A percentile compares a stretch with the other conserved stretches of the same genome.
phyloP scores from a whole-genome alignment of 2,888 invertebrate species.

The Oscheius myriophilus region DNA sequence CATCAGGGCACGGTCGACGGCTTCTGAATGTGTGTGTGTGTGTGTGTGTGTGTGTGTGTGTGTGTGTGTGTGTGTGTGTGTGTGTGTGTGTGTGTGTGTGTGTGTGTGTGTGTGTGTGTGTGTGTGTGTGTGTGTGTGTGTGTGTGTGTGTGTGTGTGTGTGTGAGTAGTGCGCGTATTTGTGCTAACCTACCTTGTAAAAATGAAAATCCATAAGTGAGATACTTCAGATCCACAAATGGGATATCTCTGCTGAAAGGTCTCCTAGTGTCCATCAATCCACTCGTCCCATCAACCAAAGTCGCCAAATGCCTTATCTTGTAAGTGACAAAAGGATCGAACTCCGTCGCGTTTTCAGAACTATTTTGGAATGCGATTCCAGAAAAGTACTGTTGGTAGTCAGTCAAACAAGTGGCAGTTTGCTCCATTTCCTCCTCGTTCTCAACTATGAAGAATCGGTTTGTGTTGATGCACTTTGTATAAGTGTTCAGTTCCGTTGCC shows the following conservation, averaged over 20 bases:
- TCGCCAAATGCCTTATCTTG: constrained; percentile 61
- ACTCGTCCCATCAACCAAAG: constrained; percentile 34
- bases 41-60: no score
- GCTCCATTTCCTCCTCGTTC: neutral
- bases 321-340: constrained; percentile 46
- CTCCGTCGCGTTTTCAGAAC: constrained; percentile 34
- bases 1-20: constrained; percentile 84
- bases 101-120: no score
- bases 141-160: no score
- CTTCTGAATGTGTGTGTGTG: no score
- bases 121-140: no score
- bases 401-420: constrained; percentile 53
- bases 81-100: no score
- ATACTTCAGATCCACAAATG: constrained; percentile 75
- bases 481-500: neutral
- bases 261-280: neutral
- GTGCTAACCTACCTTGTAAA: constrained; percentile 76
- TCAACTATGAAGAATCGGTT: neutral
- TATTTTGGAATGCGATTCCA: constrained; percentile 52
- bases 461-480: neutral
- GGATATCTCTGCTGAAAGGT: constrained; percentile 47
- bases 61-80: no score
- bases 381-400: constrained; percentile 55
- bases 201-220: constrained; percentile 83
- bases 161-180: no score